Base-by-base conservation (phyloP, 2,888 invertebrate species). In the Zonitis immaculata region DNA sequence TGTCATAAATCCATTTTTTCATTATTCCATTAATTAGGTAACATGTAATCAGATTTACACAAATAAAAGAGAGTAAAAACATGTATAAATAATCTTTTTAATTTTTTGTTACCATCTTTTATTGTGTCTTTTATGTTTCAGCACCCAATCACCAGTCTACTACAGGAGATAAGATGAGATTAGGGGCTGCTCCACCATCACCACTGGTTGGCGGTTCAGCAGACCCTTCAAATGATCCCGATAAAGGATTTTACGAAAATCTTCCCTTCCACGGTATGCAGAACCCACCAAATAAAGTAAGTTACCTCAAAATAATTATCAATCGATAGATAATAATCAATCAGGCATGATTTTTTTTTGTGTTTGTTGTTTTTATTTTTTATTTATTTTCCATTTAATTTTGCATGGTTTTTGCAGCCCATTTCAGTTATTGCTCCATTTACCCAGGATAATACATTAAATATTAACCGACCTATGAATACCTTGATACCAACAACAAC, bases 191-290 rank as follows among this genome's bases (percentile, higher is more conserved):
- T 66, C 74, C 71, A 71, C 74, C 72, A 69, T n/a, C n/a, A n/a
- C n/a, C n/a, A n/a, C n/a, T n/a, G n/a, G 70, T 73, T 71, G 76
- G 76, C 66, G 73, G 71, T 70, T 70, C 70, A 70, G 76, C 76
- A 69, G 75, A 84, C 84, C 87, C 81, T 79, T 82, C 85, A 75
- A 84, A 85, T 78, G 91, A 91, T 76, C 87, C 87, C 76, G 83
- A 84, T 68, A 89, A 89, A 66, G 91, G 90, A 76, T 87, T 89
- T 74, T 95, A 94, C 82, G 94, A 95, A 80, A 95, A 95, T 79
- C 85, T 94, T 72, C 94, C 94, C 73, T 95, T 94, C 84, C 94
- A 94, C 77, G 93, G 93, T 69, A 85, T 94, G 73, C 93, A 93
- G 80, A 89, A 91, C 78, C 91, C 93, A 73, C 93, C 92, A 70